Evolutionary conservation across 2,113 vertebrate species (phyloP), one percentile per base, ranked within the genome.

Genomic region (Mohoua ochrocephala): DNA sequence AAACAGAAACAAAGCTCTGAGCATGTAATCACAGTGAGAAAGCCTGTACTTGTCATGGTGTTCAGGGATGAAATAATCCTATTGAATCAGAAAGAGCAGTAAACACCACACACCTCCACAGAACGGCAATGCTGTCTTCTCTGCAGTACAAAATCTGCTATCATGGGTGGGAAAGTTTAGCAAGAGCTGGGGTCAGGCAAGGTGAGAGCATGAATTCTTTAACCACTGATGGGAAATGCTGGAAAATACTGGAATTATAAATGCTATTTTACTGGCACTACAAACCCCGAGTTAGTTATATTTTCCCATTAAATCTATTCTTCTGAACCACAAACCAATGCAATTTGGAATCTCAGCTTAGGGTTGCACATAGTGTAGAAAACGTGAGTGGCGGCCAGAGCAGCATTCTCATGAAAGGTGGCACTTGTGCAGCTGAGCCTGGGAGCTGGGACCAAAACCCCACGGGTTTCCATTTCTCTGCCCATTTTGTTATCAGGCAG

Each of bases 1-100:
- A 95, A 98, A 98, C 87, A 97, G 96, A 95, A 98, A 97, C 91
- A 97, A 97, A 95, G 96, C 95, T 95, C 93, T 96, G 77, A 97
- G 96, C 95, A 78, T 56, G 59, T 87, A 82, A 85, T 93, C 22
- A 17, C 64, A n/a, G 64, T 78, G 93, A 53, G 45, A 79, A 94
- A 95, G 92, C 84, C 82, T 44, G 53, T 45, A 17, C 49, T 92
- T 41, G 64, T 92, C 87, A 60, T 11, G 67, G 60, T 45, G 64
- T 31, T 87, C 39, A 26, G 49, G 45, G 73, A 71, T 91, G 80
- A 76, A 90, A 86, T 41, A 63, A 79, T 47, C 84, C 82, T 69
- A 5, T 47, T 80, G 70, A 95, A 80, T 23, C 39, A 39, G 73
- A 50, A 83, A 41, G 9, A 84, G 63, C 39, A 54, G 60, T 60